phyloP scores from a whole-genome alignment of 2,888 invertebrate genomes.

The Phania funesta region DNA sequence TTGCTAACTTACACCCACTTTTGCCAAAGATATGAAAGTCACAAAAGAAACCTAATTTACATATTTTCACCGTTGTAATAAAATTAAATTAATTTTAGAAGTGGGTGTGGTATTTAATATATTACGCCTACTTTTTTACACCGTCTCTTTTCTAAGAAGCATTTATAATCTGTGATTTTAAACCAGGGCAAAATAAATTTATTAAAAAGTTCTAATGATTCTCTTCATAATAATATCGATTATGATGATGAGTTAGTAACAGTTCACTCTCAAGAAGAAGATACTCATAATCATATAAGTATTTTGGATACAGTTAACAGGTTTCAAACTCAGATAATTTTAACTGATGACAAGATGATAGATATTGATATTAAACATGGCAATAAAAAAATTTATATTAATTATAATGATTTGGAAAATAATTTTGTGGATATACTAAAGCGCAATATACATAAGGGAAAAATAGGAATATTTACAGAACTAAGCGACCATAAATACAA shows the following conservation, averaged over 20 bases:
- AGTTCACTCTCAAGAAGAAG: constrained; percentile 25
- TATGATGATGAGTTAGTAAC: not conserved
- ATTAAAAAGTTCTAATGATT: constrained; percentile 4
- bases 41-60: no score
- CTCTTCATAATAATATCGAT: constrained; percentile 12
- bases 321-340: constrained; percentile 39
- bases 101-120: no score
- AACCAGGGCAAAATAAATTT: constrained; percentile 15
- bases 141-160: no score
- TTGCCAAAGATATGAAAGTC: no score
- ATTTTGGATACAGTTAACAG: constrained; percentile 37
- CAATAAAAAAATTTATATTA: constrained; percentile 43
- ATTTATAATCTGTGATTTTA: no score
- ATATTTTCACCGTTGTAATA: no score
- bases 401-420: constrained; percentile 32
- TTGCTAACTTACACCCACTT: no score
- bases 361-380: constrained; percentile 24
- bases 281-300: constrained; percentile 9
- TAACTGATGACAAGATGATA: constrained; percentile 24
- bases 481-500: constrained; percentile 36
- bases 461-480: constrained; percentile 55
- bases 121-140: no score
- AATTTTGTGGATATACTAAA: constrained; percentile 35
- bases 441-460: constrained; percentile 35
- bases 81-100: no score